Base-by-base conservation (phyloP, 92 coral and sea anemone species). In the Siderastrea radians region DNA sequence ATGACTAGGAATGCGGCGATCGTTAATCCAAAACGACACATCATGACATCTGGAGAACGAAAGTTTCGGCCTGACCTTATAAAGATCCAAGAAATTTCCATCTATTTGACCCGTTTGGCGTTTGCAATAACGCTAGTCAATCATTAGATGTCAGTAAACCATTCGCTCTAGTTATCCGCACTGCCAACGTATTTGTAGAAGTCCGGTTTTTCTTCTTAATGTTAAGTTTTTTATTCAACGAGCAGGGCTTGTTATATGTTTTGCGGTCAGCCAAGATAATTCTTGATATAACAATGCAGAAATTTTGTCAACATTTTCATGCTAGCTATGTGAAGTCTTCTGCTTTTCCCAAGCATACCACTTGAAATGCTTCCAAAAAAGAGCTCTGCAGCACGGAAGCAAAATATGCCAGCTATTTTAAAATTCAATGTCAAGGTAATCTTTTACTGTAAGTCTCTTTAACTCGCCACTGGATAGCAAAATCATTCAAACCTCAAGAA, bases 361-460 rank as follows among this genome's bases (percentile, higher is more conserved):
- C 86, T 82, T 82, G 78, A 82, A 55, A 71, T 69, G 17, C 75
- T 44, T 70, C 86, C 75, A 81, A 55, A 19, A 43, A 26, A 50
- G 48, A 69, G 46, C 46, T 46, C 43, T 12, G 66, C n/a, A 15
- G 76, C 86, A 82, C 86, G 86, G 55, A 82, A 82, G 86, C 4
- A 15, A 82, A 82, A 57, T 82, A 82, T 82, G 78, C 69, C 3
- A 82, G 57, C 67, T 82, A 82, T 82, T 47, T 43, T 17, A 46
- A 58, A 16, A 46, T 38, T 44, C 7, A 10, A 17, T 70, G 44
- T 58, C 53, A 55, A 57, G 48, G 67, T 46, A 52, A 55, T 47
- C 68, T 48, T 17, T 57, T 50, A 26, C 15, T 67, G 9, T 44
- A 68, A 51, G 6, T 10, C 53, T 26, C 67, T 46, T 45, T 49